These are phyloP conservation scores for Panonychus citri DNA, from an alignment of 1,140 invertebrate genomes.

Conservation along the genomic window DNA sequence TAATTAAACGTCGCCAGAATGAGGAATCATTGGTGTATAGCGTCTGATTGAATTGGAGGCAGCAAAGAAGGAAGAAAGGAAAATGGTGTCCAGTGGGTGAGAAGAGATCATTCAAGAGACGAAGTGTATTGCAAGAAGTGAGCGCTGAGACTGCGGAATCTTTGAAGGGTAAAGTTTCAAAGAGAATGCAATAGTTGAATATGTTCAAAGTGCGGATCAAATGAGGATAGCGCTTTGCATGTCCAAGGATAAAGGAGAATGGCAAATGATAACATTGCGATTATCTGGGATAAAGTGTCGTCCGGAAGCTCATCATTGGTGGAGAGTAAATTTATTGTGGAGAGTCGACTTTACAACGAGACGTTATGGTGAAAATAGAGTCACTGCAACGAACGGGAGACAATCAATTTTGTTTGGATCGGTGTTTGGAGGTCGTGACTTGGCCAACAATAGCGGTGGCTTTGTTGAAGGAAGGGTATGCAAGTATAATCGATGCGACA, in stretches of 20 bases:
- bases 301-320: constrained; percentile 38
- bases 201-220: constrained; percentile 77
- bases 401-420: constrained; percentile 25
- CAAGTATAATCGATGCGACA: constrained; percentile 91
- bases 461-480: constrained; percentile 71
- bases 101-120: not conserved
- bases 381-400: constrained; percentile 35
- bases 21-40: constrained; percentile 23
- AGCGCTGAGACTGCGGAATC: not conserved
- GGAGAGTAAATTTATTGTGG: constrained; percentile 72
- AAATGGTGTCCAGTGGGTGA: constrained; percentile 34
- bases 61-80: constrained; percentile 62
- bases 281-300: constrained; percentile 51
- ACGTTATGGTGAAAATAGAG: constrained; percentile 75
- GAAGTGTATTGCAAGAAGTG: constrained; percentile 35
- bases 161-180: constrained; percentile 32
- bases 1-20: constrained; percentile 20
- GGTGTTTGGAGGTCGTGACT: constrained; percentile 1
- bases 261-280: constrained; percentile 71
- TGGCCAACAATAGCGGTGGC: constrained; percentile 51
- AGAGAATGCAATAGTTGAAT: constrained; percentile 57
- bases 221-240: constrained; percentile 36
- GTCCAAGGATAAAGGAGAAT: constrained; percentile 27
- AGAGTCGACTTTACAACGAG: constrained; percentile 71
- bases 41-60: constrained; percentile 68